Base-by-base conservation (phyloP, 2,113 vertebrate genomes). In the Equus przewalskii region DNA sequence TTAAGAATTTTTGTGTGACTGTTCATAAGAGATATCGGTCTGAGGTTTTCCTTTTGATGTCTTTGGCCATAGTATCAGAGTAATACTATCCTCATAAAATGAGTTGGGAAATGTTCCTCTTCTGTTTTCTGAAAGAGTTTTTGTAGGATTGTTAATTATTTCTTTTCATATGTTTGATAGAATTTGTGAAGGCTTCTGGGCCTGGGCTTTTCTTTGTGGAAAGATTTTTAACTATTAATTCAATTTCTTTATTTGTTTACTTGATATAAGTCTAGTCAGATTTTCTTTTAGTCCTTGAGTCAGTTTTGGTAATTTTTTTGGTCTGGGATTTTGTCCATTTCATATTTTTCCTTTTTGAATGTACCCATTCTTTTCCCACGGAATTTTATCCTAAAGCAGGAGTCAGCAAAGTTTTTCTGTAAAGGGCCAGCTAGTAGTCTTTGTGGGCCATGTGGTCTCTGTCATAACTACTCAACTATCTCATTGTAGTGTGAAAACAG, bases 281-380 rank as follows among this genome's bases (percentile, higher is more conserved):
- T 76, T 75, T 75, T 90, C 36, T 94, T 1, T 94, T 14, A n/a
- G 65, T 64, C 83, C n/a, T 93, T 85, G 26, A 93, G 62, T 72
- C 49, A 70, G 7, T 91, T 87, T 87, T 69, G 88, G 46, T 95
- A 36, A 78, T 92, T 92, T 30, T 87, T 70, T 95, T 46, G 41
- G 56, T 92, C 44, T 88, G 44, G 36, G 62, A n/a, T 46, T 92
- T 91, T 58, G 56, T 73, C 46, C 33, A 41, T 86, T 69, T 82
- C 51, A 12, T 62, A 58, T 44, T 83, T 91, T 83, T 81, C 11
- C 30, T 65, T 84, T 88, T 76, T 89, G 49, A 67, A 76, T 76
- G 21, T 41, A 15, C 49, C 49, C 49, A 67, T 33, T 81, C 30
- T 90, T 94, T 67, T 60, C n/a, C 26, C 69, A 69, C 76, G 89